A percentile compares a stretch with the other conserved stretches of the same genome.
phyloP scores from a whole-genome alignment of 2,888 invertebrate species.

The Pecten maximus region DNA sequence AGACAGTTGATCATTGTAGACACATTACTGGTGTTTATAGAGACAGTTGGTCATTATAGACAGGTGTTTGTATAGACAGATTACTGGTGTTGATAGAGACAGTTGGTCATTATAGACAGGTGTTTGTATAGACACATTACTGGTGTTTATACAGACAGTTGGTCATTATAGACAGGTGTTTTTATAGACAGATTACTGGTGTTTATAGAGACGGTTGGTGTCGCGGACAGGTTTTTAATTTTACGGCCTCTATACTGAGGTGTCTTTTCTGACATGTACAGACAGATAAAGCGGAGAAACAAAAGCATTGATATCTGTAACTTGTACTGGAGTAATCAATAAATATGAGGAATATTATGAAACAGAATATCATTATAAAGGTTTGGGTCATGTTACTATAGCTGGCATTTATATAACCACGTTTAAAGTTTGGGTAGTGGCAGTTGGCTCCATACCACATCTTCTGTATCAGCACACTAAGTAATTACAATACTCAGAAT shows the following conservation, averaged over 20 bases:
- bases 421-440: neutral
- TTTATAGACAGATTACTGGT: too few species aligned
- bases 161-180: too few species aligned
- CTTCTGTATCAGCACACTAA: conserved; percentile 28
- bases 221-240: neutral
- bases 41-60: too few species aligned
- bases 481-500: neutral
- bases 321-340: neutral
- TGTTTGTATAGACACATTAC: too few species aligned
- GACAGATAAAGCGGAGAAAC: neutral
- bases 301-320: neutral
- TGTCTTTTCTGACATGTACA: neutral
- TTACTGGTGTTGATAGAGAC: too few species aligned
- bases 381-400: neutral
- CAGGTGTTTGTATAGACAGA: too few species aligned
- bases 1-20: too few species aligned
- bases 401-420: neutral
- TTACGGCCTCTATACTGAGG: neutral
- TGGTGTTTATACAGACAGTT: too few species aligned
- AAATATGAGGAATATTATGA: neutral
- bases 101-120: too few species aligned
- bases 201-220: too few species aligned
- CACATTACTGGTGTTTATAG: too few species aligned
- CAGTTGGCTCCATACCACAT: neutral
- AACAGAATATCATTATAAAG: neutral